Percentiles rank a stretch among this genome's conserved stretches.
Conservation (phyloP, 2,113 vertebrate species). For the Rallus limicola region DNA sequence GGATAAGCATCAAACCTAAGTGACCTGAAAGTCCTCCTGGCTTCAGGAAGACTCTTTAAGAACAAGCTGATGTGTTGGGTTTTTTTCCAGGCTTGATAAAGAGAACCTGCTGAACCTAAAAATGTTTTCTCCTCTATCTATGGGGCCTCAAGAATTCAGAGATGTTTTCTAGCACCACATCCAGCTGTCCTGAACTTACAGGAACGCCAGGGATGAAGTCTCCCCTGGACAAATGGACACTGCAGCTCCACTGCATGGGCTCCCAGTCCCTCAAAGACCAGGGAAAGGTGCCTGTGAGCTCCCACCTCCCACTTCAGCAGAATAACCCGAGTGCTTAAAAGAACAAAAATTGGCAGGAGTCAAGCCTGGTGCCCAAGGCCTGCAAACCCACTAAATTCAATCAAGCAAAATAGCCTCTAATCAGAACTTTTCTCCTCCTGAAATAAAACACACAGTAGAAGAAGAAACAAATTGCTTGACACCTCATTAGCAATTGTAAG, state of each 20-base stretch:
- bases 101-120: neutral
- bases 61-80: neutral
- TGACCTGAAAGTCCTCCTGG: neutral
- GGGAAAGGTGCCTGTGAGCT: neutral
- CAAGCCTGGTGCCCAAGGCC: neutral
- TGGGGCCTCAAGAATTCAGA: neutral
- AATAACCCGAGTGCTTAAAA: neutral
- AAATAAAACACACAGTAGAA: slow-evolving; percentile 51
- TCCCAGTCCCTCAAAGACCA: neutral
- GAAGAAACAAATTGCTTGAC: slow-evolving; percentile 37
- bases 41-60: neutral
- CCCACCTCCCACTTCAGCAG: neutral
- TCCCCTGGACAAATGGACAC: neutral
- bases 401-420: slow-evolving; percentile 4
- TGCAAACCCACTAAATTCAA: slow-evolving; percentile 7
- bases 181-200: neutral
- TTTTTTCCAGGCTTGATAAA: neutral
- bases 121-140: fast-evolving
- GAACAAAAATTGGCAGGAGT: neutral
- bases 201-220: neutral
- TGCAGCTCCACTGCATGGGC: neutral
- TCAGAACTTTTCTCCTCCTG: slow-evolving; percentile 39
- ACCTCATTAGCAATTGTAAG: slow-evolving; percentile 48
- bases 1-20: neutral
- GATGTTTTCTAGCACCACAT: neutral